These are phyloP conservation scores for Brachypodius melanocephalos DNA, from an alignment of 2,113 vertebrate species.

Conservation along the genomic window DNA sequence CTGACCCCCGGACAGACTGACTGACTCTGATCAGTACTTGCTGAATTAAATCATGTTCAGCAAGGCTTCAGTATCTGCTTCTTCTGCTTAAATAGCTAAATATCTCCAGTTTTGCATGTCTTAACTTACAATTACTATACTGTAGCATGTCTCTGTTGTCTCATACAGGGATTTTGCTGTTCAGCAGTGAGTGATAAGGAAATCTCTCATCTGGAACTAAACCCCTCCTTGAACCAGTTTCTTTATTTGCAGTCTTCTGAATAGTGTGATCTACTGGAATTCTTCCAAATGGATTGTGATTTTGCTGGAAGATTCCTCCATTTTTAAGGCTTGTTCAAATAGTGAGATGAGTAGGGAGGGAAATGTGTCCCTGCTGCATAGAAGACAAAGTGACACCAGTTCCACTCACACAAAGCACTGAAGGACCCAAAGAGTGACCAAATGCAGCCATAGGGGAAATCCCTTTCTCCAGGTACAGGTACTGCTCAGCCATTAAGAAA, in stretches of 20 bases:
- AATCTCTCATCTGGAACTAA: neutral
- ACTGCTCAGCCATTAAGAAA: neutral
- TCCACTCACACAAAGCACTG: neutral
- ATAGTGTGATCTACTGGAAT: neutral
- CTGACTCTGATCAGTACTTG: neutral
- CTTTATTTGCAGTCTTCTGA: neutral
- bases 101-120: neutral
- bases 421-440: neutral
- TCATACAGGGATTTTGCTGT: neutral
- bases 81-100: neutral
- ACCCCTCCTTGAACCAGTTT: neutral
- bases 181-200: neutral
- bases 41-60: constrained; percentile 1
- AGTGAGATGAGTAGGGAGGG: neutral
- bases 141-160: neutral
- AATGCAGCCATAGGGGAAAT: neutral
- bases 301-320: neutral
- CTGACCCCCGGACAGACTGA: neutral
- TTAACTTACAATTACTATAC: neutral
- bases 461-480: neutral
- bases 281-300: neutral
- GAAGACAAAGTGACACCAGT: neutral
- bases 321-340: neutral
- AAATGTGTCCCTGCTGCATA: neutral
- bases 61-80: neutral